Base-by-base conservation (phyloP, 2,888 invertebrate genomes). In the Nephrotoma flavescens region DNA sequence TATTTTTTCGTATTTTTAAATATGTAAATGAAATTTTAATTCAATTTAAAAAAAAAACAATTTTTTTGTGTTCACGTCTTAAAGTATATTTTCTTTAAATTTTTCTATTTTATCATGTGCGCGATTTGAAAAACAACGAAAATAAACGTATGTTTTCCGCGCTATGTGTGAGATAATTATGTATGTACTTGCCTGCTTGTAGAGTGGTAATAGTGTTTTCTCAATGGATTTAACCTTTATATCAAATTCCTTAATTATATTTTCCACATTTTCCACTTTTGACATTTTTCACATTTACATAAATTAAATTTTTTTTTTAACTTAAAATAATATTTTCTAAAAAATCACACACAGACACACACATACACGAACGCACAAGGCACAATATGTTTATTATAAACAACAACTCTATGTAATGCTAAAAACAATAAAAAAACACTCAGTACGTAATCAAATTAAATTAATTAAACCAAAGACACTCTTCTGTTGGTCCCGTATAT, bases 181-280 rank as follows among this genome's bases (percentile, higher is more conserved):
- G 47, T 12, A 42, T 42, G n/a, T 84, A 87, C 93, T 93, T 95
- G 98, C 98, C 97, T 98, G 97, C 92, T 97, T 97, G 91, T 98
- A 96, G 92, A 98, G 95, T 90, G 98, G 98, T 91, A 97, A 95
- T 90, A 98, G 94, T 89, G 97, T 97, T 93, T 96, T 96, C 93
- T 98, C 98, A 93, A 98, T 96, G 92, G 97, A 97, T 94, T 96
- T 96, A 90, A 97, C 97, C 93, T 96, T 96, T 92, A 98, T 97
- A 93, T 97, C 96, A 92, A 96, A 87, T 83, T 88, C 88, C 7
- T 87, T 84, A 42, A 84, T 42, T 84, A 84, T 42, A 84, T 84
- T 84, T 84, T 84, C 84, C n/a, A 42, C 42, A 84, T 84, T 15
- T 42, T 42, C 84, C 42, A 42, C 84, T 42, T 11, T 84, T 42